Evolutionary conservation across 2,888 invertebrate genomes (phyloP).

Genomic region (Dusona sp.): DNA sequence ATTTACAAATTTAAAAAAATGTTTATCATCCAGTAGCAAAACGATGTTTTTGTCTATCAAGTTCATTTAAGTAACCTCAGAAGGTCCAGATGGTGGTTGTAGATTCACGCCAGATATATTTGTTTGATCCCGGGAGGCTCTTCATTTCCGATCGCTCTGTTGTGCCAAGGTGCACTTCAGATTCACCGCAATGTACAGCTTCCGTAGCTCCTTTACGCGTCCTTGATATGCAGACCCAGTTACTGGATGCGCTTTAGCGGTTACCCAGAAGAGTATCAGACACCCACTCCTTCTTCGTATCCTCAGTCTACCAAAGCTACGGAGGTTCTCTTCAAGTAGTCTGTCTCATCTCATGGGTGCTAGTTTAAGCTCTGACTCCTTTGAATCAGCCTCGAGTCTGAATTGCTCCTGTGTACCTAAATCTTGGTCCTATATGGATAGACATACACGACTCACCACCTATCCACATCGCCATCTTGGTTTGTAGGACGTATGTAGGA

Average conservation of each 20-base stretch:
- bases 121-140: not conserved
- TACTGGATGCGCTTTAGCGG: constrained; percentile 54
- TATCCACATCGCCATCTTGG: constrained; percentile 48
- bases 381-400: constrained; percentile 54
- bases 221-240: constrained; percentile 41
- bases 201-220: constrained; percentile 40
- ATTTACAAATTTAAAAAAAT: not conserved
- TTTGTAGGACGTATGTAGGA: not conserved
- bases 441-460: constrained; percentile 38
- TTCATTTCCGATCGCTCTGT: not conserved
- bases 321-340: constrained; percentile 41
- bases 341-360: constrained; percentile 23
- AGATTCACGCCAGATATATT: not conserved
- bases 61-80: not conserved
- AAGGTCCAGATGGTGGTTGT: not conserved
- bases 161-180: constrained; percentile 10
- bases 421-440: constrained; percentile 15
- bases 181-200: constrained; percentile 48
- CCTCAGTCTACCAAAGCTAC: constrained; percentile 28
- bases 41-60: not conserved
- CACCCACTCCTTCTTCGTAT: constrained; percentile 1
- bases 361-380: constrained; percentile 50
- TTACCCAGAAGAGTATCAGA: constrained; percentile 52
- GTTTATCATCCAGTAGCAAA: not conserved
- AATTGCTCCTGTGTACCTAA: constrained; percentile 18